Conservation (phyloP, 2,888 invertebrate genomes). For the Clostera curtula region DNA sequence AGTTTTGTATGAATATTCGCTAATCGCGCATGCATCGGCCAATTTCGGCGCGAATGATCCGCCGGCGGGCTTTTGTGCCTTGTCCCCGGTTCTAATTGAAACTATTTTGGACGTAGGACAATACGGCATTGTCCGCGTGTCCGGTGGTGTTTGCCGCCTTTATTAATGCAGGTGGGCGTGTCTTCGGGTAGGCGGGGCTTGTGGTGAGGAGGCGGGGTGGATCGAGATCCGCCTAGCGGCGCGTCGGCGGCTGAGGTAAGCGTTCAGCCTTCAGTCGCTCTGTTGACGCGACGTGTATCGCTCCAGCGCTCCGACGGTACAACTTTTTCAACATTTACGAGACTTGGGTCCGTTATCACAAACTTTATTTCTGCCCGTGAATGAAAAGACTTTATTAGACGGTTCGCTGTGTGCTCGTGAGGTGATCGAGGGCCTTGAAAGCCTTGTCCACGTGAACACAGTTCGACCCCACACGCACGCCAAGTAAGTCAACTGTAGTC, state of each 20-base stretch:
- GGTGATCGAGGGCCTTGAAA: slow-evolving; percentile 25
- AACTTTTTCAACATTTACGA: slow-evolving; percentile 42
- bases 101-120: slow-evolving; percentile 72
- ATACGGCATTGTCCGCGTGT: slow-evolving; percentile 72
- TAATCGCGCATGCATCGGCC: slow-evolving; percentile 57
- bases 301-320: slow-evolving; percentile 39
- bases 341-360: slow-evolving; percentile 19
- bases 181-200: slow-evolving; percentile 42
- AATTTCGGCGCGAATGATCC: slow-evolving; percentile 62
- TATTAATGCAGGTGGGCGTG: slow-evolving; percentile 73
- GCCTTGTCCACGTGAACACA: slow-evolving; percentile 31
- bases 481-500: slow-evolving; percentile 44
- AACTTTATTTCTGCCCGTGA: slow-evolving; percentile 4
- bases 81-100: slow-evolving; percentile 70
- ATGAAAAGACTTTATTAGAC: slow-evolving; percentile 18
- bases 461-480: slow-evolving; percentile 53
- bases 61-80: slow-evolving; percentile 61
- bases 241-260: slow-evolving; percentile 34
- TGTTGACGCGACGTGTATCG: slow-evolving; percentile 57
- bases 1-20: slow-evolving; percentile 33
- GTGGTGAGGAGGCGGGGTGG: slow-evolving; percentile 34
- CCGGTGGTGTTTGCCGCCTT: slow-evolving; percentile 71
- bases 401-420: slow-evolving; percentile 24
- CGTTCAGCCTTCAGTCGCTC: slow-evolving; percentile 49
- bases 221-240: slow-evolving; percentile 31